Conservation (phyloP, 2,888 invertebrate species). For the Mechanitis mazaeus region DNA sequence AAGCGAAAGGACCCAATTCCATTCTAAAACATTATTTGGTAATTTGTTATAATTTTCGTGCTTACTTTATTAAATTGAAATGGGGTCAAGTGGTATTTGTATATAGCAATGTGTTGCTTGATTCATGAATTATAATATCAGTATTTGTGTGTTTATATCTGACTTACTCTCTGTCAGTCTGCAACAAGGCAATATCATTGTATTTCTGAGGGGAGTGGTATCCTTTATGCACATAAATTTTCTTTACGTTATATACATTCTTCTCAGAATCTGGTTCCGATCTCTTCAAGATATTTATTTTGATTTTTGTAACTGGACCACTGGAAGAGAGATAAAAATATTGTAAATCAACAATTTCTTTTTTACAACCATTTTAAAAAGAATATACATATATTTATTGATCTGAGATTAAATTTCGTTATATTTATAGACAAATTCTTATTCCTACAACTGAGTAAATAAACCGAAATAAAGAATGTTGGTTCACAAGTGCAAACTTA, state of each 20-base stretch:
- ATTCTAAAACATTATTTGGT: slow-evolving; percentile 34
- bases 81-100: slow-evolving; percentile 31
- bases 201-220: slow-evolving; percentile 42
- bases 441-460: neutral
- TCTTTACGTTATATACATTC: slow-evolving; percentile 34
- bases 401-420: no score
- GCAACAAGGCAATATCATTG: slow-evolving; percentile 46
- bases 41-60: no score
- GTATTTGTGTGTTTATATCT: neutral
- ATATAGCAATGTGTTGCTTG: slow-evolving; percentile 35
- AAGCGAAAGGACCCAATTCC: slow-evolving; percentile 33
- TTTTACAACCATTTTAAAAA: no score
- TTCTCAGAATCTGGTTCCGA: slow-evolving; percentile 26
- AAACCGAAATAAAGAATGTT: neutral
- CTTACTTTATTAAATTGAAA: neutral
- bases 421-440: no score
- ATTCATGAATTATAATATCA: neutral
- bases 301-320: slow-evolving; percentile 30
- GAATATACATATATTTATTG: no score
- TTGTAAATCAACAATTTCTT: neutral
- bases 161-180: slow-evolving; percentile 42
- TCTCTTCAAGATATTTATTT: slow-evolving; percentile 33
- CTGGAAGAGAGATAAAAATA: slow-evolving; percentile 31
- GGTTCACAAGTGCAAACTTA: no score
- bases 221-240: slow-evolving; percentile 34